A percentile compares a stretch with the other conserved stretches of the same genome.
phyloP scores from a whole-genome alignment of 2,797 vertebrate species.

The Galago senegalensis region DNA sequence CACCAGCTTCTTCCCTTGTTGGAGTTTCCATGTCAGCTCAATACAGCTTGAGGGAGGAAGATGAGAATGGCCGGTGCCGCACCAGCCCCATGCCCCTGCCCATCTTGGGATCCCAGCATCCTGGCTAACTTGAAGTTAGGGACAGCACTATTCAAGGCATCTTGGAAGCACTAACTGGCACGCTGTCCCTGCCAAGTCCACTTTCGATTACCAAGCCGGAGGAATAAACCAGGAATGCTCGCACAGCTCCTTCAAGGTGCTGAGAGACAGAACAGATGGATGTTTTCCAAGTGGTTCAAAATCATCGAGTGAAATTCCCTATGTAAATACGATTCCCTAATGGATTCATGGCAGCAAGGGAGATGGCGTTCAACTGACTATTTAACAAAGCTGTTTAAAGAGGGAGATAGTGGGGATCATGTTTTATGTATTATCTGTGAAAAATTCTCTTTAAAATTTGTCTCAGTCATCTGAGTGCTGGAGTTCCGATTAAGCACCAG shows the following conservation, averaged over 20 bases:
- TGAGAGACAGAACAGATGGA: background rate
- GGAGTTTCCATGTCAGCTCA: background rate
- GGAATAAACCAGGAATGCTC: background rate
- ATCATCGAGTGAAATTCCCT: conserved; percentile 50
- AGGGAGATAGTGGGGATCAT: background rate
- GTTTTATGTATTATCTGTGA: conserved; percentile 72
- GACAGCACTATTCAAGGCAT: background rate
- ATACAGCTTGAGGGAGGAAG: background rate
- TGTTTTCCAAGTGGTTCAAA: background rate
- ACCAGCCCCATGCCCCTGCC: background rate
- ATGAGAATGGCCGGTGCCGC: background rate
- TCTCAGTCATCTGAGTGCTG: conserved; percentile 4
- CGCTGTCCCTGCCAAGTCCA: background rate
- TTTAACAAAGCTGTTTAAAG: conserved; percentile 82
- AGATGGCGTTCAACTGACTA: conserved; percentile 34
- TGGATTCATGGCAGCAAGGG: conserved; percentile 21
- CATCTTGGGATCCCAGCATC: background rate
- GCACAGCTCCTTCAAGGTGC: background rate
- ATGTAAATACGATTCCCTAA: conserved; percentile 60
- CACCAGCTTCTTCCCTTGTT: background rate
- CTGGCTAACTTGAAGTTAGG: background rate
- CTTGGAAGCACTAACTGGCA: background rate
- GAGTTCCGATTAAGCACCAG: conserved; percentile 16
- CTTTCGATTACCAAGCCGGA: background rate
- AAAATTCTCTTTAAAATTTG: conserved; percentile 76